Conservation (phyloP, 1,140 invertebrate genomes). For the Drosophila chauvacae region DNA sequence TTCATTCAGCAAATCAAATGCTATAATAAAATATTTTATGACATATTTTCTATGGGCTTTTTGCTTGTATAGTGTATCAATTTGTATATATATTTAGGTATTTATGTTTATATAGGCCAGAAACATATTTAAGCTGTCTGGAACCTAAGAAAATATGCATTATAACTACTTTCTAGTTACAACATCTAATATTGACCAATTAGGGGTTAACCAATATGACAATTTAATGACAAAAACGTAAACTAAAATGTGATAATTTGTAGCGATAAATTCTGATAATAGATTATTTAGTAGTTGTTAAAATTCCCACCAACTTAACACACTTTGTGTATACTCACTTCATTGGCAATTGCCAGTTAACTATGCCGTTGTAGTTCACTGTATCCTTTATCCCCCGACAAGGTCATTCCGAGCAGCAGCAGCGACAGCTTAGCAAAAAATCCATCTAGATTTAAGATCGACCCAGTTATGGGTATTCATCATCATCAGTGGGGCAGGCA, state of each 20-base stretch:
- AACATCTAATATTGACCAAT: background rate
- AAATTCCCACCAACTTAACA: conserved; percentile 19
- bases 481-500: conserved; percentile 17
- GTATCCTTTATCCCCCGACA: conserved; percentile 33
- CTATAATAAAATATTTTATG: conserved; percentile 53
- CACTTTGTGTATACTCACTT: conserved; percentile 15
- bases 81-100: background rate
- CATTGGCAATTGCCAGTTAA: conserved; percentile 21
- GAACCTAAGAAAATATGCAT: too few species aligned
- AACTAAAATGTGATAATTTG: conserved; percentile 1
- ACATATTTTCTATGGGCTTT: conserved; percentile 2
- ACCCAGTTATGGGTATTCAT: conserved; percentile 47
- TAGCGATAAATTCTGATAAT: background rate
- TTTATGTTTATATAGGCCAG: background rate
- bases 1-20: conserved; percentile 59
- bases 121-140: background rate
- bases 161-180: background rate
- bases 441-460: conserved; percentile 40
- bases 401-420: conserved; percentile 25
- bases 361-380: conserved; percentile 4
- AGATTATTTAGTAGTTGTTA: conserved; percentile 9
- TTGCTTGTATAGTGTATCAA: background rate
- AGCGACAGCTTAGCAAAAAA: conserved; percentile 13
- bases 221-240: background rate
- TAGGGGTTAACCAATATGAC: background rate